A percentile compares a stretch with the other conserved stretches of the same genome.
Evolutionary conservation across 1,140 invertebrate genomes (phyloP).

Genomic region (Pachypsylla venusta): DNA sequence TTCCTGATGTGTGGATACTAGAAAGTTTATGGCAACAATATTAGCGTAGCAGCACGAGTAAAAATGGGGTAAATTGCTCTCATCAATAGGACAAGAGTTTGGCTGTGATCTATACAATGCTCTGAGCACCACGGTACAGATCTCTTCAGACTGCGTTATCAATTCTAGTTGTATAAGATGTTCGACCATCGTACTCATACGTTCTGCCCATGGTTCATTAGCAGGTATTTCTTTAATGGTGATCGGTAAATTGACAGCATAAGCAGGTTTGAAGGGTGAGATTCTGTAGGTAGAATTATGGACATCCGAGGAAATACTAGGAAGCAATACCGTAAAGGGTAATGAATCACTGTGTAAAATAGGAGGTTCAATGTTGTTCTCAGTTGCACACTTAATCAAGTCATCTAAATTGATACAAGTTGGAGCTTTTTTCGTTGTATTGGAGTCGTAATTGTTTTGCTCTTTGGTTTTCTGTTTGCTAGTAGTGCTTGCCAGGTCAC

Average conservation of each 20-base stretch:
- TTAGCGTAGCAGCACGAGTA: conserved; percentile 17
- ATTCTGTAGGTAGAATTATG: conserved; percentile 13
- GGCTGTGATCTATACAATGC: conserved; percentile 29
- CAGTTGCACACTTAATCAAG: conserved; percentile 5
- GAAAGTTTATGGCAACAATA: conserved; percentile 30
- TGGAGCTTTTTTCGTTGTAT: not conserved
- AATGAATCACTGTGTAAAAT: conserved; percentile 19
- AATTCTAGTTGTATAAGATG: conserved; percentile 32
- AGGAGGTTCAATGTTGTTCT: not conserved
- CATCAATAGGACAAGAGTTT: conserved; percentile 21
- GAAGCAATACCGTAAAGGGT: conserved; percentile 21
- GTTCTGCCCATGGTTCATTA: conserved; percentile 27
- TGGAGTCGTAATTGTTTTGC: not conserved
- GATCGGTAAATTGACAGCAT: conserved; percentile 25
- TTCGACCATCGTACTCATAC: conserved; percentile 26
- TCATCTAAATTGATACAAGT: conserved; percentile 11
- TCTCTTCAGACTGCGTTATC: conserved; percentile 28
- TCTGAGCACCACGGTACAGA: conserved; percentile 28
- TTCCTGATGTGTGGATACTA: conserved; percentile 39
- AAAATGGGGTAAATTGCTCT: conserved; percentile 22
- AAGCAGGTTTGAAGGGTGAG: conserved; percentile 23
- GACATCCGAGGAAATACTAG: conserved; percentile 15
- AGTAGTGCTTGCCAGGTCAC: conserved; percentile 6
- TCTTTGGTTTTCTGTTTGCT: not conserved
- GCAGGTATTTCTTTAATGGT: conserved; percentile 27